Conservation (phyloP, 1,140 invertebrate species). For the Stegodyphus mimosarum region DNA sequence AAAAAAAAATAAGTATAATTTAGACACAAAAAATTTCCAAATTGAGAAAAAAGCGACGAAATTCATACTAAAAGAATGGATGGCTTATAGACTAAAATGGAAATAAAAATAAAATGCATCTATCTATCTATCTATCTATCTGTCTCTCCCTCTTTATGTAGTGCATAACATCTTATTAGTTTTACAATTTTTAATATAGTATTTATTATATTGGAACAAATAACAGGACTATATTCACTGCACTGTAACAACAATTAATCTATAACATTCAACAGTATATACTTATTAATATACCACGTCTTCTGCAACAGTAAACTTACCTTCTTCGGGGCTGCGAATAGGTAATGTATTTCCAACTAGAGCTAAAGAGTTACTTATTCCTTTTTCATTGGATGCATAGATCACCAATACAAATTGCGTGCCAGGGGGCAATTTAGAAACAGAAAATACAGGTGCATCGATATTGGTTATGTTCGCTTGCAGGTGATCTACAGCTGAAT, state of each 20-base stretch:
- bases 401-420: constrained; percentile 70
- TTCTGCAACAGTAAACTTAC: background rate
- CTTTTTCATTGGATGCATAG: constrained; percentile 78
- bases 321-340: background rate
- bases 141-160: too few species aligned
- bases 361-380: constrained; percentile 73
- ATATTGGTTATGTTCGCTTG: constrained; percentile 29
- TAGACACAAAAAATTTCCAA: too few species aligned
- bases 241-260: background rate
- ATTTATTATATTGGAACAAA: too few species aligned
- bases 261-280: background rate
- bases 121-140: too few species aligned
- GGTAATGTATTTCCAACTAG: constrained; percentile 47
- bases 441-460: constrained; percentile 32
- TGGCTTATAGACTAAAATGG: too few species aligned
- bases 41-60: too few species aligned
- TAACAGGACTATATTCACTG: too few species aligned
- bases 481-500: constrained; percentile 70
- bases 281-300: background rate
- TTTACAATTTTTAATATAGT: too few species aligned
- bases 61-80: too few species aligned
- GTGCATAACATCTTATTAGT: too few species aligned
- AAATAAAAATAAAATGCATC: too few species aligned
- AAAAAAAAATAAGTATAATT: too few species aligned
- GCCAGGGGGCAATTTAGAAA: constrained; percentile 22